Evolutionary conservation across 2,113 vertebrate genomes (phyloP), one percentile per base, ranked within the genome.

Genomic region (Pelmatolapia mariae): DNA sequence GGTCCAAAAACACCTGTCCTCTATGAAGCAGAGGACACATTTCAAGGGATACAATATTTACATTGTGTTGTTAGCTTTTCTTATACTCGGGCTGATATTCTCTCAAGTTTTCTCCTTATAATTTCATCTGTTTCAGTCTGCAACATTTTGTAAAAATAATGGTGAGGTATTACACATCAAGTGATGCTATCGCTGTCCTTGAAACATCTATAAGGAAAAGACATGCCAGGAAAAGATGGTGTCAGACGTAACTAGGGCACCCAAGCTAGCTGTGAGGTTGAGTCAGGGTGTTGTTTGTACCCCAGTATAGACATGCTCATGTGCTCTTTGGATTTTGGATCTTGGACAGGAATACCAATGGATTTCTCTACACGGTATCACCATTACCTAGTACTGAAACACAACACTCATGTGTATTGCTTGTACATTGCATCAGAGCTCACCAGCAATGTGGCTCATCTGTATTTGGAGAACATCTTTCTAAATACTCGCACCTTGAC

Each of bases 1-100:
- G 18, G 53, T 87, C 87, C 84, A 91, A 93, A 93, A 93, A 61
- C 86, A 81, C 86, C 82, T 87, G 87, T 61, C 84, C 31, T 85
- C 84, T 36, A 13, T 61, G 50, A 24, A 84, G 82, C n/a, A 29
- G 38, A 86, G 33, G 68, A 68, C 19, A 59, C 73, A 50, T 63
- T 57, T 63, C 3, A 79, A 36, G 22, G 13, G 26, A 63, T 52
- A 24, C 4, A 33, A 61, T n/a, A 11, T 19, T 47, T 68, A 36
- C 1, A 29, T 24, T 71, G 24, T 53, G 8, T n/a, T 5, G 18
- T 19, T 24, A 8, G 22, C 18, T 36, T 50, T 33, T 61, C 6
- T 86, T 3, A 59, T 18, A 54, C 52, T 53, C 13, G 38, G 47
- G 38, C 26, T 78, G 7, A 52, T 9, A 78, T 31, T 6, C 45